Evolutionary conservation across 2,797 vertebrate species (phyloP), one percentile per base, ranked within the genome.

Genomic region (Dallia pectoralis): DNA sequence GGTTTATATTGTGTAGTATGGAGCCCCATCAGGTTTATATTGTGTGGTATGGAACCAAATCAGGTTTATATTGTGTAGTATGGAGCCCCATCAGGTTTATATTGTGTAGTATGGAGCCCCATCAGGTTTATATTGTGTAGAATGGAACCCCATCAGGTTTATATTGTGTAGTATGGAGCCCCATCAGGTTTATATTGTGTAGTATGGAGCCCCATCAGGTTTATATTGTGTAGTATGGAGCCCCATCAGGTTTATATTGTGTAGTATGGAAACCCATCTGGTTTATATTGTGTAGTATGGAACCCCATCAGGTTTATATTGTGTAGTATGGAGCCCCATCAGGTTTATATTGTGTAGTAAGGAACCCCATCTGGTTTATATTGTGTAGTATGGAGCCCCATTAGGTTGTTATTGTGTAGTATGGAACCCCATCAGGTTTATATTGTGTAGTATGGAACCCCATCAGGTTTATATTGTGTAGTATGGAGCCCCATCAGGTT

Each of bases 341-440:
- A 14, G 5, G n/a, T n/a, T n/a, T n/a, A n/a, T n/a, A n/a, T n/a
- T n/a, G n/a, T n/a, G n/a, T n/a, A n/a, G n/a, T n/a, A n/a, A n/a
- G n/a, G n/a, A n/a, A n/a, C n/a, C n/a, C n/a, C n/a, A n/a, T 9
- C 53, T 6, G n/a, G 63, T 71, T 53, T 64, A 29, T 25, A 22
- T 40, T 53, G 16, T 40, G 48, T 30, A 29, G 59, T 51, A 67
- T 61, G 68, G 51, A 74, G 59, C n/a, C 48, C 22, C 53, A n/a
- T n/a, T n/a, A 22, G n/a, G 63, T 71, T 53, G 51, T n/a, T 25
- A 22, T 40, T 53, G 16, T 40, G 48, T 30, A 29, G 59, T 51
- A 67, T 61, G 68, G 51, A 74, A 40, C n/a, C 48, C 40, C 30
- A 56, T 19, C 11, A 14, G 5, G 5, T 7, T 40, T 22, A 67